Evolutionary conservation across 64 coral and sea anemone genomes (phyloP), one percentile per base, ranked within the genome.

Genomic region (Montipora cactus): DNA sequence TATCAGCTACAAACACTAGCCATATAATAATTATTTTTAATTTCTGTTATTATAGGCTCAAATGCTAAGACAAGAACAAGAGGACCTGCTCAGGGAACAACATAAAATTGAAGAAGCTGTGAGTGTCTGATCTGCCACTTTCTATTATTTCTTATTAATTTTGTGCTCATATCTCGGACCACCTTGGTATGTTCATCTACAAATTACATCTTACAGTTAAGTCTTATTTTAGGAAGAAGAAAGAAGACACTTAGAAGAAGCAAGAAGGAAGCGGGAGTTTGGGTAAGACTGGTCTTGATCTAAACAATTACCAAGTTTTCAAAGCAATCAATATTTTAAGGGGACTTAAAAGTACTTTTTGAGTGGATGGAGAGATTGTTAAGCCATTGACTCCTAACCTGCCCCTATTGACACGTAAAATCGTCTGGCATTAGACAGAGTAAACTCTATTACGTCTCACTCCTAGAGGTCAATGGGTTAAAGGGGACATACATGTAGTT

Each of bases 41-140:
- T 44, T 78, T 14, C 25, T 37, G 11, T 22, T 10, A 2, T 77
- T 59, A 19, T 77, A 98, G 97, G 92, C 98, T 85, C 78, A 80
- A 53, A 99, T 99, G 95, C 78, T 99, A 8, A 99, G 92, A 80
- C 74, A 92, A 82, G 98, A 99, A 76, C 95, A 99, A 80, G 98
- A 99, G 20, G 92, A 94, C 76, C 68, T 99, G 46, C 53, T 84
- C 67, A 95, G 94, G 88, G 98, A 96, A 95, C 95, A 99, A 66
- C 77, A 81, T 48, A 99, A 81, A 80, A 72, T 99, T 69, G 98
- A 99, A 49, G 55, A 99, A 90, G 98, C 92, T 70, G 98, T 99
- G 75, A 96, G 98, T 96, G 49, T 19, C 50, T 77, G 79, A 14
- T 8, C 72, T 86, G 8, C 37, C 37, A 37, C 37, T 37, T 37